Percentiles rank a stretch among this genome's conserved stretches.
Evolutionary conservation across 1,140 invertebrate genomes (phyloP).

Genomic region (Tachypleus tridentatus): DNA sequence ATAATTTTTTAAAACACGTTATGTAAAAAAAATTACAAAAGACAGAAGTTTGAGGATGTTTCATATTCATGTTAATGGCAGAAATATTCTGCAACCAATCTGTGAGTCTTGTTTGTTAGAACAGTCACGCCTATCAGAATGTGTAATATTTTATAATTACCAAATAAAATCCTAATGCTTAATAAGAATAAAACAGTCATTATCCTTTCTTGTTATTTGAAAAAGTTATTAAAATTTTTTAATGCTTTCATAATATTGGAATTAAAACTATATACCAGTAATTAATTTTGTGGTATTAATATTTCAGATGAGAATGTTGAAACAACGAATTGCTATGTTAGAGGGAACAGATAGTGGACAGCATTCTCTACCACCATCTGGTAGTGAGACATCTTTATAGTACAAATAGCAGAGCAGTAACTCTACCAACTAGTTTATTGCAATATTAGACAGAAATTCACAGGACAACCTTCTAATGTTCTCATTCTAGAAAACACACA

Average conservation of each 20-base stretch:
- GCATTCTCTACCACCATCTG: constrained; percentile 20
- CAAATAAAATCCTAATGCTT: not conserved
- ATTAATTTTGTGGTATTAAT: not conserved
- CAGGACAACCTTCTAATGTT: too few relatives aligned
- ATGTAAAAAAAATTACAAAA: too few relatives aligned
- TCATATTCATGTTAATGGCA: too few relatives aligned
- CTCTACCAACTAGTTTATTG: too few relatives aligned
- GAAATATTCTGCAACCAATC: too few relatives aligned
- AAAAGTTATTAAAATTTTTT: constrained; percentile 7
- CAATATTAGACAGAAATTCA: too few relatives aligned
- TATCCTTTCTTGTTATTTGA: not conserved
- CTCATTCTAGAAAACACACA: too few relatives aligned
- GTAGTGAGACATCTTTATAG: constrained; percentile 29
- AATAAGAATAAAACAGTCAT: not conserved
- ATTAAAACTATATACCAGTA: too few relatives aligned
- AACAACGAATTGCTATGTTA: constrained; percentile 31
- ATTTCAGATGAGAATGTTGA: constrained; percentile 32
- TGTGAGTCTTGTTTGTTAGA: not conserved
- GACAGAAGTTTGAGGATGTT: too few relatives aligned
- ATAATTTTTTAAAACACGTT: too few relatives aligned
- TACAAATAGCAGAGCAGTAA: too few relatives aligned
- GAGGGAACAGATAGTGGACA: constrained; percentile 28
- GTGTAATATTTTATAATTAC: not conserved
- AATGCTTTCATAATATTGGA: not conserved
- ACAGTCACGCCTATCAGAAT: not conserved